Evolutionary conservation across 2,797 vertebrate species (phyloP).

Genomic region (Aeoliscus strigatus): DNA sequence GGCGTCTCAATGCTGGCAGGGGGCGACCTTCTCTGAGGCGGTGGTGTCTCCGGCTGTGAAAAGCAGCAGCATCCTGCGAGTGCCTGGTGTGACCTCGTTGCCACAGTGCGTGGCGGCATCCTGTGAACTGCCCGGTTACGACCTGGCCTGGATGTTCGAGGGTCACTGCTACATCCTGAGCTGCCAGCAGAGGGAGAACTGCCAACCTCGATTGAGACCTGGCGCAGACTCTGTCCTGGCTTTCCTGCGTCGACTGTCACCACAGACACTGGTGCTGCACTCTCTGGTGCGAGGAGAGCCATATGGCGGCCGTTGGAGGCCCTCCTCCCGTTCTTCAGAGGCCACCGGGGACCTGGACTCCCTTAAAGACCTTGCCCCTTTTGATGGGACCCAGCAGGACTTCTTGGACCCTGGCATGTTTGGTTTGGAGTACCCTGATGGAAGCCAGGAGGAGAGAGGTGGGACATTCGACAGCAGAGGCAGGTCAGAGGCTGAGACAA

Average conservation of each 20-base stretch:
- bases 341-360: conserved; percentile 51
- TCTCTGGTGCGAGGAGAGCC: conserved; percentile 71
- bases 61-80: conserved; percentile 75
- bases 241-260: conserved; percentile 77
- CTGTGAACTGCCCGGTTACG: conserved; percentile 79
- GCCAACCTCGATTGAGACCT: conserved; percentile 76
- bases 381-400: conserved; percentile 62
- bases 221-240: conserved; percentile 76
- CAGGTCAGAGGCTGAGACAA: too few species aligned
- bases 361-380: conserved; percentile 69
- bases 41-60: conserved; percentile 80
- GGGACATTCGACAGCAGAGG: conserved; percentile 32
- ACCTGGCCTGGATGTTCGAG: conserved; percentile 87
- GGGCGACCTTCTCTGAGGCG: conserved; percentile 74
- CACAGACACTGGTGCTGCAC: conserved; percentile 67
- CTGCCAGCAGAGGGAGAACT: conserved; percentile 78
- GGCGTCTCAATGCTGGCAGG: conserved; percentile 81
- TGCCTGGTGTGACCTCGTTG: conserved; percentile 74
- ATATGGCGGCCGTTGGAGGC: conserved; percentile 54
- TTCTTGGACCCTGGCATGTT: conserved; percentile 52
- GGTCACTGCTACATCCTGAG: conserved; percentile 83
- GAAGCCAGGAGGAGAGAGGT: conserved; percentile 64
- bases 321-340: conserved; percentile 33
- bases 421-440: conserved; percentile 72
- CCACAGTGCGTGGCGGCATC: conserved; percentile 78